phyloP scores from a whole-genome alignment of 1,140 invertebrate species.

The Drosophila persimilis region DNA sequence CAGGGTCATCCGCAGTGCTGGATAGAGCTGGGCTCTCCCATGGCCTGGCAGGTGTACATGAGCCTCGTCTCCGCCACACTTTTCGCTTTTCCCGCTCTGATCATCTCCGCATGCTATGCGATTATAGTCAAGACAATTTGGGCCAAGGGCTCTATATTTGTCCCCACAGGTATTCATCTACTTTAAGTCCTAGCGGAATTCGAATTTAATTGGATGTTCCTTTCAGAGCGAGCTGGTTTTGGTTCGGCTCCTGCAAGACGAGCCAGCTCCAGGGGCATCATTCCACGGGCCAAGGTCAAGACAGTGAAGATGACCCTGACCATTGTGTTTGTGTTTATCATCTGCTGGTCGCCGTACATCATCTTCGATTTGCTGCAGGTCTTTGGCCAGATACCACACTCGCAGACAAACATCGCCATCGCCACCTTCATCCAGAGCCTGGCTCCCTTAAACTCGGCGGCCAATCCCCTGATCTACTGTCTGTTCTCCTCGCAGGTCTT shows the following conservation, averaged over 20 bases:
- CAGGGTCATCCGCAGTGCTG: constrained; percentile 93
- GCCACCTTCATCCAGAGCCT: constrained; percentile 96
- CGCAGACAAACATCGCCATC: constrained; percentile 91
- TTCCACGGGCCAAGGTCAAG: constrained; percentile 97
- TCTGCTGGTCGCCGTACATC: constrained; percentile 98
- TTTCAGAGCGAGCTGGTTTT: constrained; percentile 82
- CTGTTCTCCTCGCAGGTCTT: constrained; percentile 96
- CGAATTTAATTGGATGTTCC: neutral
- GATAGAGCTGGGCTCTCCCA: constrained; percentile 91
- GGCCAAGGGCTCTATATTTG: constrained; percentile 87
- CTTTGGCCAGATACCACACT: constrained; percentile 91
- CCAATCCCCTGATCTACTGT: constrained; percentile 97
- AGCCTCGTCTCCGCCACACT: constrained; percentile 91
- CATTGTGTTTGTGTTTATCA: constrained; percentile 96
- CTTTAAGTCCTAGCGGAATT: neutral
- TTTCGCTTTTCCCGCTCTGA: constrained; percentile 94
- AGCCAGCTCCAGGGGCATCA: constrained; percentile 92
- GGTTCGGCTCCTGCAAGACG: constrained; percentile 85
- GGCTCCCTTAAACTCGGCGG: constrained; percentile 95
- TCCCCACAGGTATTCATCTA: constrained; percentile 78
- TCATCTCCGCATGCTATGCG: constrained; percentile 95
- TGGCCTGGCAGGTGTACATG: constrained; percentile 95
- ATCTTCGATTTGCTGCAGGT: constrained; percentile 96
- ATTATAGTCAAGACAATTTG: constrained; percentile 97
- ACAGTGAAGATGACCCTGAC: constrained; percentile 99